Evolutionary conservation across 2,888 invertebrate species (phyloP).

Genomic region (Ophraella communa): DNA sequence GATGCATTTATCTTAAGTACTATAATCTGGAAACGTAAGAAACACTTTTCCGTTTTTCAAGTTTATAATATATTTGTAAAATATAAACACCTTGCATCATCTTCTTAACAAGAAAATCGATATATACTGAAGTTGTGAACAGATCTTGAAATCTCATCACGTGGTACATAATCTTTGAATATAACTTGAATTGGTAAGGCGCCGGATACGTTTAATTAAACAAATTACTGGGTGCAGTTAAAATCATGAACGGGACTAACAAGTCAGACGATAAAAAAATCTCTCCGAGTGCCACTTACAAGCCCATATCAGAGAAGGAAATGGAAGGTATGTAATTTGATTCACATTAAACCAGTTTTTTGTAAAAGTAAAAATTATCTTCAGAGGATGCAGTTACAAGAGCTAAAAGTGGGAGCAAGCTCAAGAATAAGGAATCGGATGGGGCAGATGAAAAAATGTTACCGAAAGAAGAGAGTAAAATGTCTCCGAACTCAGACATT

Average conservation of each 20-base stretch:
- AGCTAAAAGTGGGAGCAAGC: conserved; percentile 60
- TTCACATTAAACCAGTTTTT: conserved; percentile 13
- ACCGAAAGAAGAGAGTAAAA: conserved; percentile 64
- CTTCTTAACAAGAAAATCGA: neutral
- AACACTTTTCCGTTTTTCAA: too few relatives aligned
- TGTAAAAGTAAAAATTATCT: conserved; percentile 30
- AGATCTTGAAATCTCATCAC: neutral
- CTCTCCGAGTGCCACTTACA: conserved; percentile 59
- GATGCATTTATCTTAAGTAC: too few relatives aligned
- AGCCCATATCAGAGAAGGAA: conserved; percentile 66
- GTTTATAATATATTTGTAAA: too few relatives aligned
- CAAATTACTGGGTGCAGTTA: neutral
- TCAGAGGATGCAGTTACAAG: conserved; percentile 49
- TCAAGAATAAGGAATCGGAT: conserved; percentile 61
- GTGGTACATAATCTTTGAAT: neutral
- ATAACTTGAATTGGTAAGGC: neutral
- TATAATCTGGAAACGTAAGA: too few relatives aligned
- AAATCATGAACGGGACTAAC: conserved; percentile 17
- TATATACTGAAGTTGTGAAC: neutral
- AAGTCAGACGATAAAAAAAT: conserved; percentile 15
- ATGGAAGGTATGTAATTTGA: conserved; percentile 59
- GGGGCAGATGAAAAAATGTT: conserved; percentile 77
- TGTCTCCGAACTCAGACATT: conserved; percentile 62
- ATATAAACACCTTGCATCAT: conserved; percentile 3
- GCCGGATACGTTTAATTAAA: neutral